Base-by-base conservation (phyloP, 2,888 invertebrate species). In the Agrochola lota region DNA sequence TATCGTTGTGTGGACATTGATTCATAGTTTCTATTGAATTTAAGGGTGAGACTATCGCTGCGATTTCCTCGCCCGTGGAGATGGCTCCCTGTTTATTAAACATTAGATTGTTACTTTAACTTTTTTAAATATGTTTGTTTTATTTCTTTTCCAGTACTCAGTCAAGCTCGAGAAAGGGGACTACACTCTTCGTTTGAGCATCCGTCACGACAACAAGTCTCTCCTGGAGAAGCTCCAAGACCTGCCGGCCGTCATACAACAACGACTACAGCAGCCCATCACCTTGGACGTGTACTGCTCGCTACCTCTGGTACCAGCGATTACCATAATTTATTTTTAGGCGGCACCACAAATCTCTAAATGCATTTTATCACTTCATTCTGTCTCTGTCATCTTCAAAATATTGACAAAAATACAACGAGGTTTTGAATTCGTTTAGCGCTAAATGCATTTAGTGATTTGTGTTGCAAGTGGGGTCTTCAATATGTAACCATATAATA, bases 81-180 rank as follows among this genome's bases (percentile, higher is more conserved):
- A 20, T 8, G 8, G 20, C 52, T 20, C 52, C 20, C 6, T 40
- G 49, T 66, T 40, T 20, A 26, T 49, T 46, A 26, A 30, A 69
- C 15, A 69, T 17, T 68, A 43, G 12, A 85, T 84, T 85, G 11
- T 67, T 66, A 12, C 26, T 12, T 26, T 9, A 26, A n/a, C 2
- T 12, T 11, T 64, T 66, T 15, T 9, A 0, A 15, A 46, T 46
- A 46, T 5, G 15, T 15, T 15, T 12, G 7, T 46, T 26, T 26
- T 20, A 7, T 49, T n/a, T 85, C 93, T 62, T 15, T 84, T 95
- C 57, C 95, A 98, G 98, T 99, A 99, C 93, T 97, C 97, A 3
- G 97, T 98, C 77, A 99, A 99, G 95, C 95, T 99, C 86, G 99
- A 99, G 85, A 99, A 99, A 93, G 99, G 99, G 35, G 99, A 99